These are phyloP conservation scores for Diaphora mendica DNA, from an alignment of 2,888 invertebrate genomes.

Conservation along the genomic window DNA sequence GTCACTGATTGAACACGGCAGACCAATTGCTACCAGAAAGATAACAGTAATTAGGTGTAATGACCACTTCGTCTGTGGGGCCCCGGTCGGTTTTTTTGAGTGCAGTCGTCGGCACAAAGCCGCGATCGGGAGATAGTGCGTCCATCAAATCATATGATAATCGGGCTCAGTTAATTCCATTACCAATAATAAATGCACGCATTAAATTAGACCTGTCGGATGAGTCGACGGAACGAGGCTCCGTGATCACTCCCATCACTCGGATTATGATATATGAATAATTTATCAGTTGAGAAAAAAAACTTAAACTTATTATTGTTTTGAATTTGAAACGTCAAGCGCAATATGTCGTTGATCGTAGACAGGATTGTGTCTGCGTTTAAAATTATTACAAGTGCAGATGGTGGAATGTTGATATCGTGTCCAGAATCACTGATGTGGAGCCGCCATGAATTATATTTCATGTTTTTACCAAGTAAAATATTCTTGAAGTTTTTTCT, in stretches of 20 bases:
- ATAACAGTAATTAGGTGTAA: conserved; percentile 86
- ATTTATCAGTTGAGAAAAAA: conserved; percentile 81
- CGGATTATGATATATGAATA: conserved; percentile 86
- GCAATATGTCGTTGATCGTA: conserved; percentile 73
- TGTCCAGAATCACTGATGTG: conserved; percentile 47
- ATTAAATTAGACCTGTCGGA: conserved; percentile 85
- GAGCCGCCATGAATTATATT: conserved; percentile 44
- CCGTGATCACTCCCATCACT: conserved; percentile 79
- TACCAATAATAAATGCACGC: conserved; percentile 86
- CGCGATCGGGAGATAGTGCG: conserved; percentile 81
- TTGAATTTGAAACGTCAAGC: conserved; percentile 76
- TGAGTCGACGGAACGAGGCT: conserved; percentile 80
- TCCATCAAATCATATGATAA: conserved; percentile 87
- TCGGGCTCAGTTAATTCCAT: conserved; percentile 85
- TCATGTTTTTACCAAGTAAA: conserved; percentile 21
- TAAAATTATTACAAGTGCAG: conserved; percentile 61
- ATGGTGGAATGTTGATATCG: conserved; percentile 49
- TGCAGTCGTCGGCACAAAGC: conserved; percentile 78
- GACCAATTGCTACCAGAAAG: conserved; percentile 83
- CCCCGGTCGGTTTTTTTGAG: conserved; percentile 68
- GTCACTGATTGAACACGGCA: conserved; percentile 73
- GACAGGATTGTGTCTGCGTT: conserved; percentile 64
- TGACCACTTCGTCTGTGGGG: conserved; percentile 77
- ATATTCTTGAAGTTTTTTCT: background rate
- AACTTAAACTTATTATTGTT: conserved; percentile 78